Conservation (phyloP, 37 sponge, comb jelly and placozoan genomes). For the Aplysina aerophoba region DNA sequence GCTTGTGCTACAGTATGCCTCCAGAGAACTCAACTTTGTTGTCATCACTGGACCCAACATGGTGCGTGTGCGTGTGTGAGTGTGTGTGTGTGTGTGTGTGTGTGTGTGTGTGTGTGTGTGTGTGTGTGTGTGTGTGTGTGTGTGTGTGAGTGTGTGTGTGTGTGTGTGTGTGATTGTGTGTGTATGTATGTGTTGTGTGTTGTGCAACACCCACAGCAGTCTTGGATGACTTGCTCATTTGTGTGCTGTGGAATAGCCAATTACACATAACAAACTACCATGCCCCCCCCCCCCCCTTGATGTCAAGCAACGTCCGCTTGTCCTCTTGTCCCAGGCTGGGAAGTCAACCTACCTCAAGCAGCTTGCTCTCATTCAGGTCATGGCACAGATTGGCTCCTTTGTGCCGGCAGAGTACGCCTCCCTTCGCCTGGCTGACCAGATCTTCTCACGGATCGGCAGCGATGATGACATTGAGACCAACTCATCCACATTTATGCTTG, state of each 20-base stretch:
- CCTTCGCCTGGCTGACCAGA: conserved; percentile 83
- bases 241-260: too few species aligned
- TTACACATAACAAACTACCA: not conserved
- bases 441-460: conserved; percentile 94
- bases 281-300: not conserved
- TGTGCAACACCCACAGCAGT: too few species aligned
- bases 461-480: conserved; percentile 98
- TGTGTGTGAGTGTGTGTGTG: too few species aligned
- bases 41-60: conserved; percentile 98
- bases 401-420: conserved; percentile 96
- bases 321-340: conserved; percentile 69
- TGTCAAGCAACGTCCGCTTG: not conserved
- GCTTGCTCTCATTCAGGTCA: conserved; percentile 86
- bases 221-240: not conserved
- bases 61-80: conserved; percentile 51
- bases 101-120: too few species aligned
- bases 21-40: conserved; percentile 78
- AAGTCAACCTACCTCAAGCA: conserved; percentile 88
- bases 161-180: too few species aligned
- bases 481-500: conserved; percentile 96
- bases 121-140: too few species aligned
- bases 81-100: too few species aligned
- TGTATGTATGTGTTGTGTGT: not conserved
- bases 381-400: conserved; percentile 96
- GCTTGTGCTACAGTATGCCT: conserved; percentile 71